These are phyloP conservation scores for Andrena chrysosceles DNA, from an alignment of 2,888 invertebrate species.

Conservation along the genomic window DNA sequence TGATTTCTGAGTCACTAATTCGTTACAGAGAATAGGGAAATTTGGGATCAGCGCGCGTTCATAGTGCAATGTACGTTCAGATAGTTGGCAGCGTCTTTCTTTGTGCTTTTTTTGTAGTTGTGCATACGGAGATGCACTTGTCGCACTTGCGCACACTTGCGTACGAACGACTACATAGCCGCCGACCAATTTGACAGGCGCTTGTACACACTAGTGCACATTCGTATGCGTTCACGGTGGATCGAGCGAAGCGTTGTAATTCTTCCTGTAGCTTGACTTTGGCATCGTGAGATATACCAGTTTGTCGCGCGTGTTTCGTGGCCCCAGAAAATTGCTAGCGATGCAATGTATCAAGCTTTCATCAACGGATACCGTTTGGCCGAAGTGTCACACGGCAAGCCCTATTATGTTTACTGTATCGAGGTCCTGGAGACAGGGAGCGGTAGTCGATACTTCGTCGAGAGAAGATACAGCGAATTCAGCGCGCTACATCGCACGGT, in stretches of 20 bases:
- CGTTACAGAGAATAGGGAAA: neutral
- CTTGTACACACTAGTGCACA: neutral
- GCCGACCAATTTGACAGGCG: conserved; percentile 20
- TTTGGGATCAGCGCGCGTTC: too few relatives aligned
- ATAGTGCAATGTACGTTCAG: conserved; percentile 1
- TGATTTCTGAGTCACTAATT: too few relatives aligned
- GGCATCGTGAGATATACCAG: neutral
- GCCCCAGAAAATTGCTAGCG: conserved; percentile 60
- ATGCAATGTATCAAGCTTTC: conserved; percentile 84
- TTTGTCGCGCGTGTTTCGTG: conserved; percentile 34
- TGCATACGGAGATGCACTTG: conserved; percentile 8
- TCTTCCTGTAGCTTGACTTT: neutral
- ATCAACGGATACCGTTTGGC: conserved; percentile 84
- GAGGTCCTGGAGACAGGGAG: conserved; percentile 82
- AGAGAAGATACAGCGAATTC: conserved; percentile 87
- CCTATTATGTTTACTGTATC: conserved; percentile 85
- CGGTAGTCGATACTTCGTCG: conserved; percentile 83
- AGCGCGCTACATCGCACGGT: conserved; percentile 87
- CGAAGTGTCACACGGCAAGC: conserved; percentile 84
- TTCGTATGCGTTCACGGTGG: neutral
- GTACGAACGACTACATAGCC: conserved; percentile 15
- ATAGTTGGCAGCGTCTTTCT: conserved; percentile 28
- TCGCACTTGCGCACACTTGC: too few relatives aligned
- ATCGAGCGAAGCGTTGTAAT: conserved; percentile 2
- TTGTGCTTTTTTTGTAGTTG: neutral